Evolutionary conservation across 2,797 vertebrate species (phyloP), one percentile per base, ranked within the genome.

Genomic region (Mormyrops boulengeri): DNA sequence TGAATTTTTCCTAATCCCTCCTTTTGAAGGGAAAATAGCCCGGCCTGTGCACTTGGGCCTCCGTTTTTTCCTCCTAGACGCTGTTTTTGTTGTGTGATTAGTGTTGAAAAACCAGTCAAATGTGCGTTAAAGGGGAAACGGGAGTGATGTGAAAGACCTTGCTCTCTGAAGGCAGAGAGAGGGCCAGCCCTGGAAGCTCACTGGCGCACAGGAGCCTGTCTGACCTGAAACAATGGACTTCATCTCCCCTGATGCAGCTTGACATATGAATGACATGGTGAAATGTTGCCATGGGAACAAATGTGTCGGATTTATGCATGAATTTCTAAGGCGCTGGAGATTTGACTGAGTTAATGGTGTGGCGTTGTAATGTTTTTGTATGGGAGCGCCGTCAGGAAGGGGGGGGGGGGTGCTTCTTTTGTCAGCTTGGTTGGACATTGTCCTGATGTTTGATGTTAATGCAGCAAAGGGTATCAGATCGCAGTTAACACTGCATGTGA

Each of bases 291-390:
- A 97, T 98, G 97, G 97, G 93, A 98, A 99, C 98, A 98, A 98
- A 99, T 98, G 97, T 98, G 97, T 98, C 95, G 95, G 97, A 97
- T 97, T 98, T 99, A 99, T 99, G 97, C 98, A 99, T 98, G 98
- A 97, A 97, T 97, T 98, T 98, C 97, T 97, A 30, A 62, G 50
- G 89, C 89, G 52, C 57, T 87, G 94, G 96, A 98, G 97, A 97
- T 98, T 98, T 98, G 97, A 98, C 98, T 98, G 50, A 88, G 55
- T 88, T 88, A 99, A 99, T 98, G 96, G 96, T 95, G 97, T 95
- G 96, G 97, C 96, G 96, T 97, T 93, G 93, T 93, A 96, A 95
- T 94, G 94, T 92, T 89, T 85, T 87, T 87, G 91, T 55, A 50
- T 92, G 93, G 91, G 96, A 91, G 92, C 89, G 91, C 93, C 89